Percentiles rank a stretch among this genome's conserved stretches.
Evolutionary conservation across 35 echinoderm and acorn worm genomes (phyloP).

Genomic region (Ptychodera flava): DNA sequence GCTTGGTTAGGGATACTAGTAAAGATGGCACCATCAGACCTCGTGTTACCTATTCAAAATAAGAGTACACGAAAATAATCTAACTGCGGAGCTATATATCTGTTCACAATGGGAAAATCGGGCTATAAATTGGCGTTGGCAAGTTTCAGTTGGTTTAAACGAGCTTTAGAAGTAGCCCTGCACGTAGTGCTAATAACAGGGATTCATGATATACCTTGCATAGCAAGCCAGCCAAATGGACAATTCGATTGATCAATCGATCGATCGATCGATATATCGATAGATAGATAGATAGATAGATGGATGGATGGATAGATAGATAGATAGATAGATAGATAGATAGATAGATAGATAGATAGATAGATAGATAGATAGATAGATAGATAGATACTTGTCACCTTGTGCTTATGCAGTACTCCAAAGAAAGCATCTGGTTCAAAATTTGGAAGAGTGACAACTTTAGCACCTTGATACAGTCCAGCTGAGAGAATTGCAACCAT

Average conservation of each 20-base stretch:
- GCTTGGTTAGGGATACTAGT: conserved; percentile 17
- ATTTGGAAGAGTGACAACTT: conserved; percentile 30
- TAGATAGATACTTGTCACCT: conserved; percentile 36
- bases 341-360: background rate
- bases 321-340: background rate
- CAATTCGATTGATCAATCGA: background rate
- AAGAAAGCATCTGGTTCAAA: conserved; percentile 53
- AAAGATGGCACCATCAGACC: conserved; percentile 27
- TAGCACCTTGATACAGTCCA: conserved; percentile 13
- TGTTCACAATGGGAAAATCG: background rate
- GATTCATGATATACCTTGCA: background rate
- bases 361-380: background rate
- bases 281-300: background rate
- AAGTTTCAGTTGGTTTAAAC: background rate
- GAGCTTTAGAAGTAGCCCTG: background rate
- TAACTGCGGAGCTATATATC: background rate
- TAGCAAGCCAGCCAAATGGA: background rate
- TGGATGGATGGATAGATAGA: background rate
- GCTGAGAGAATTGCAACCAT: conserved; percentile 23
- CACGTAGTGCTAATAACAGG: background rate
- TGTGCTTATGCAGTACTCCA: conserved; percentile 45
- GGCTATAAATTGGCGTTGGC: background rate
- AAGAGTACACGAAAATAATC: background rate
- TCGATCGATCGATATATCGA: background rate
- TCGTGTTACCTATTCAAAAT: conserved; percentile 15